Evolutionary conservation across 2,113 vertebrate genomes (phyloP).

Genomic region (Aegotheles bennettii): DNA sequence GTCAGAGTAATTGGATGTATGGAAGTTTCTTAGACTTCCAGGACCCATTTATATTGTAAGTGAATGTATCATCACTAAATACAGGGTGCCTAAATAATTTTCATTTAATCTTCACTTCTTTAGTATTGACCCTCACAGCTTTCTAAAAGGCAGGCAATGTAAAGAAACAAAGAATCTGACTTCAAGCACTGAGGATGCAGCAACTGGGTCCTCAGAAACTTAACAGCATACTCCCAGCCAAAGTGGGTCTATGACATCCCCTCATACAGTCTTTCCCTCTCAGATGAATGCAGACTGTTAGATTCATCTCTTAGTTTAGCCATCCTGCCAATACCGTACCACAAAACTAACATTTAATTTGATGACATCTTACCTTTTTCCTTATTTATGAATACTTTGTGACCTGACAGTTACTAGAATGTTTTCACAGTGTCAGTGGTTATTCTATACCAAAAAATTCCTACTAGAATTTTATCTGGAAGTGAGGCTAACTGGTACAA

Average conservation of each 20-base stretch:
- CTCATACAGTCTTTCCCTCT: background rate
- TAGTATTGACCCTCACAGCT: background rate
- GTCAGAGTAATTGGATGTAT: background rate
- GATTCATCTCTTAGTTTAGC: background rate
- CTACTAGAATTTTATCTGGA: background rate
- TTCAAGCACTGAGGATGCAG: background rate
- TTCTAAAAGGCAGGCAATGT: background rate
- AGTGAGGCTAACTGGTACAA: background rate
- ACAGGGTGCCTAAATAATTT: background rate
- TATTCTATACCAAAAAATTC: background rate
- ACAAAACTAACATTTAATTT: background rate
- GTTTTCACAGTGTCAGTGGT: background rate
- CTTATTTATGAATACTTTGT: background rate
- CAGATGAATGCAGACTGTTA: background rate
- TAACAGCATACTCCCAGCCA: background rate
- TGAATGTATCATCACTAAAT: background rate
- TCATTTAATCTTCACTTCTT: background rate
- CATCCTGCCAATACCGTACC: background rate
- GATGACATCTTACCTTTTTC: background rate
- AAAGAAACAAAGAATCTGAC: background rate
- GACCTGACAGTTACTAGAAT: background rate
- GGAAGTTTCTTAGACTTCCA: background rate
- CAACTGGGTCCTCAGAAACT: background rate
- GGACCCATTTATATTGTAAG: background rate
- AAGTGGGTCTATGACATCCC: background rate